Evolutionary conservation across 2,888 invertebrate species (phyloP).

Genomic region (Prosapia bicincta): DNA sequence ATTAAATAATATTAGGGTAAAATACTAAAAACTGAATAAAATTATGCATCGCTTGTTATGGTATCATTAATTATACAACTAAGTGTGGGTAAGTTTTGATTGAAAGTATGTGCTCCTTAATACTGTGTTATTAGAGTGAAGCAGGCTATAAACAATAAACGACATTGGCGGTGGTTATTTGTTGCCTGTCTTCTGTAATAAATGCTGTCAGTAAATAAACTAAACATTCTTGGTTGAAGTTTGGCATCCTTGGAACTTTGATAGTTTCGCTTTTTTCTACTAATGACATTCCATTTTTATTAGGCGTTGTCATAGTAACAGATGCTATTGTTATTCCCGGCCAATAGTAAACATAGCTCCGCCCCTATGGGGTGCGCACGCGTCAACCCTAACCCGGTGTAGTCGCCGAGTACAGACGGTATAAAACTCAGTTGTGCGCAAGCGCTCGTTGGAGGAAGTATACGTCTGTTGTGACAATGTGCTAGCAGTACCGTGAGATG

Average conservation of each 20-base stretch:
- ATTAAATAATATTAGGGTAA: too few species aligned
- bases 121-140: too few species aligned
- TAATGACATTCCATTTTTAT: slow-evolving; percentile 2
- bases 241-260: background rate
- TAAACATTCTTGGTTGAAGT: background rate
- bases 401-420: background rate
- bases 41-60: too few species aligned
- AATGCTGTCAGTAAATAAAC: background rate
- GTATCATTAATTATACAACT: too few species aligned
- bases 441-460: background rate
- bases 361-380: background rate
- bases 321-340: background rate
- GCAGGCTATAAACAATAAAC: too few species aligned
- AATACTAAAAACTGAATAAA: too few species aligned
- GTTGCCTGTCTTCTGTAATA: background rate
- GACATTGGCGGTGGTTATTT: too few species aligned
- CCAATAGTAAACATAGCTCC: background rate
- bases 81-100: too few species aligned
- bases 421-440: slow-evolving; percentile 6
- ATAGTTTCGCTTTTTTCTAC: background rate
- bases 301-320: background rate
- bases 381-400: background rate
- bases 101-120: too few species aligned
- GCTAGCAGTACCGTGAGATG: slow-evolving; percentile 6
- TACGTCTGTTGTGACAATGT: background rate